Evolutionary conservation across 2,113 vertebrate genomes (phyloP).

Genomic region (Excalfactoria chinensis): DNA sequence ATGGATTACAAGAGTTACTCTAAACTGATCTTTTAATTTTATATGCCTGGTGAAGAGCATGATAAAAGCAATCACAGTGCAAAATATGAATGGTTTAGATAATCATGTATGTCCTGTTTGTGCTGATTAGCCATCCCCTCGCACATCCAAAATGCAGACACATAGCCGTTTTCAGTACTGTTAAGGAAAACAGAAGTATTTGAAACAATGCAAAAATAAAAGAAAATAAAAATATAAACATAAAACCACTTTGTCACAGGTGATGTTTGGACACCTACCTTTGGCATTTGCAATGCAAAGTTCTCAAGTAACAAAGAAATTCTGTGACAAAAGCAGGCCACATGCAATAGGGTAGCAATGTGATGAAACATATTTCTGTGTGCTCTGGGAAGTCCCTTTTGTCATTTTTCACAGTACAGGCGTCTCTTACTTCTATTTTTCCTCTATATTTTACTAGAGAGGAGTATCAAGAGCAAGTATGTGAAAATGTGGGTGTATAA

Average conservation of each 20-base stretch:
- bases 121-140: background rate
- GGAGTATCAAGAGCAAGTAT: background rate
- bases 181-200: background rate
- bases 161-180: background rate
- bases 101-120: background rate
- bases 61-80: background rate
- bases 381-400: background rate
- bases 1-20: constrained; percentile 41
- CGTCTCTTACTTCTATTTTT: background rate
- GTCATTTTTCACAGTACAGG: background rate
- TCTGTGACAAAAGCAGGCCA: background rate
- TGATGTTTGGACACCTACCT: background rate
- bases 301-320: background rate
- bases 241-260: background rate
- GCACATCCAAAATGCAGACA: background rate
- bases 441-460: background rate
- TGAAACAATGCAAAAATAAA: background rate
- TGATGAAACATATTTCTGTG: background rate
- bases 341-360: background rate
- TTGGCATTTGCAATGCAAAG: background rate
- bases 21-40: constrained; percentile 43
- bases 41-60: background rate
- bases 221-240: background rate
- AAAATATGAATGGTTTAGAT: constrained; percentile 18
- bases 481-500: background rate